phyloP scores from a whole-genome alignment of 1,140 invertebrate genomes.

The Latrodectus geometricus region DNA sequence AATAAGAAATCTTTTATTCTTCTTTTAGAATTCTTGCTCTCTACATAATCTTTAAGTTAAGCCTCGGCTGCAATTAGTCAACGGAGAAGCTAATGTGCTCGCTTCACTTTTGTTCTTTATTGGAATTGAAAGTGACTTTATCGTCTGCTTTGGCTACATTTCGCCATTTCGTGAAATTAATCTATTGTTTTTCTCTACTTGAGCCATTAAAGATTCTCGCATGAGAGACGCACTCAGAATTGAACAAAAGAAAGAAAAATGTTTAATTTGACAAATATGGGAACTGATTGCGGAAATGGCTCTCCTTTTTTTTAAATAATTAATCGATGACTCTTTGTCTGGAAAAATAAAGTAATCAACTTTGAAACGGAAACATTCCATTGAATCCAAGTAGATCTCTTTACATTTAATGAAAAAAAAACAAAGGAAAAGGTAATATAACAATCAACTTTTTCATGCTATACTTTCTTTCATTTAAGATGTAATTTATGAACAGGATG shows the following conservation, averaged over 20 bases:
- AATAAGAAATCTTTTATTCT: not conserved
- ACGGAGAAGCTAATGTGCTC: not conserved
- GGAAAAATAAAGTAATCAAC: too few species aligned
- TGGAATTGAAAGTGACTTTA: not conserved
- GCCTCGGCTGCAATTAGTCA: not conserved
- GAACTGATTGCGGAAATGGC: not conserved
- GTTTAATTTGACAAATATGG: slow-evolving; percentile 1
- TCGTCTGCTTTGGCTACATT: not conserved
- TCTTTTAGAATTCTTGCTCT: not conserved
- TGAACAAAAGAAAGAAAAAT: not conserved
- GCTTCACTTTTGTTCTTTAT: not conserved
- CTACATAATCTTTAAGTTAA: not conserved
- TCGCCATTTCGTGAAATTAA: not conserved
- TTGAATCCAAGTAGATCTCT: too few species aligned
- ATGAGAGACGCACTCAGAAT: not conserved
- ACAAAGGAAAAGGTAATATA: too few species aligned
- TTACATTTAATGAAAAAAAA: too few species aligned
- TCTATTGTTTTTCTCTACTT: not conserved
- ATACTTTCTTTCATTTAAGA: too few species aligned
- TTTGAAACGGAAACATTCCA: too few species aligned
- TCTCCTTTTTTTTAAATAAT: not conserved
- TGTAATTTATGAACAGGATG: too few species aligned
- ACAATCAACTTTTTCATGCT: too few species aligned
- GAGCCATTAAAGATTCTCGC: not conserved
- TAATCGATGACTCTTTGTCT: not conserved